Conservation (phyloP, 2,888 invertebrate species). For the Aspidapion aeneum region DNA sequence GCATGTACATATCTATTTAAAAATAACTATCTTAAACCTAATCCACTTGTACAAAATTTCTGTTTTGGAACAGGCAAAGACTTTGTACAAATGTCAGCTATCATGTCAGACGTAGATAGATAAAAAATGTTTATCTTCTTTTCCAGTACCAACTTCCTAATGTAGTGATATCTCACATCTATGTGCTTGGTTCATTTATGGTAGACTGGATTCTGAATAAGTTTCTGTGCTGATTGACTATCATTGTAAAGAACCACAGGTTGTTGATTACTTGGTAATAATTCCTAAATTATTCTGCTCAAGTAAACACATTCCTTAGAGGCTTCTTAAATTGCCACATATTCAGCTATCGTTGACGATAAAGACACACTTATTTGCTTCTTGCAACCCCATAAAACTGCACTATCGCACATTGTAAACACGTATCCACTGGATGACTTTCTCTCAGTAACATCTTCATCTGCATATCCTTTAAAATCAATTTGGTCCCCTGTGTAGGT, state of each 20-base stretch:
- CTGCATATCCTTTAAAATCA: neutral
- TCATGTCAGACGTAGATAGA: neutral
- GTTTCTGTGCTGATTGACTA: neutral
- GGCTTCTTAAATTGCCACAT: too few relatives aligned
- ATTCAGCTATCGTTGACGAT: neutral
- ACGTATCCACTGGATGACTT: neutral
- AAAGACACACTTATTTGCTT: neutral
- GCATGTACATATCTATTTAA: too few relatives aligned
- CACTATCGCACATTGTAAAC: neutral
- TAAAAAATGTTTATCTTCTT: neutral
- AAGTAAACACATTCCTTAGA: neutral
- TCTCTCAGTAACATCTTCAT: neutral
- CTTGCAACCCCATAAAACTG: neutral
- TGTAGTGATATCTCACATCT: too few relatives aligned
- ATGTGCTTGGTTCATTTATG: neutral
- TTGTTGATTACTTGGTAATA: neutral
- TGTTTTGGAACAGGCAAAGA: neutral
- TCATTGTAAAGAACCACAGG: neutral
- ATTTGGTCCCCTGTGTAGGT: neutral
- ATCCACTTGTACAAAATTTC: neutral
- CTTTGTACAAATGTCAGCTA: neutral
- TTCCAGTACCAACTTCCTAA: too few relatives aligned
- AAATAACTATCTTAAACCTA: too few relatives aligned
- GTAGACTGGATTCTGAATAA: neutral
- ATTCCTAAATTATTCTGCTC: neutral